These are phyloP conservation scores for Meloidogyne floridensis DNA, from an alignment of 1,140 invertebrate genomes.

Conservation along the genomic window DNA sequence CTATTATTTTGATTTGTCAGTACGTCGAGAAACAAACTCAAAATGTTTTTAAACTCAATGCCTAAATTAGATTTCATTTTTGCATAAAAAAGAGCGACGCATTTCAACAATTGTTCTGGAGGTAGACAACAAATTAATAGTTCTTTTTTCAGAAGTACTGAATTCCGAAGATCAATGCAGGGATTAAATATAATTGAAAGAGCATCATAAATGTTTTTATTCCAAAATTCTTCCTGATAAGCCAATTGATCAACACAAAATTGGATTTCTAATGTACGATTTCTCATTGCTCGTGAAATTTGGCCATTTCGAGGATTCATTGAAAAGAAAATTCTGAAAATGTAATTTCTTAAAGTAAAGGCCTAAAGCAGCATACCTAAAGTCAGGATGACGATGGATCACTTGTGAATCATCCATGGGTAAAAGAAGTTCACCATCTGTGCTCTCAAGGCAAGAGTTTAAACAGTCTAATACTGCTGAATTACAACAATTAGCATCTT, in stretches of 20 bases:
- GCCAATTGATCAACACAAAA: slow-evolving; percentile 31
- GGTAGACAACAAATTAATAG: not conserved
- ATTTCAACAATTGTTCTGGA: slow-evolving; percentile 1
- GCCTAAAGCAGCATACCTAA: slow-evolving; percentile 69
- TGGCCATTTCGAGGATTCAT: slow-evolving; percentile 92
- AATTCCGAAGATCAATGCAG: not conserved
- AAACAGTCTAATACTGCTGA: slow-evolving; percentile 92
- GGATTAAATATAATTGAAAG: not conserved
- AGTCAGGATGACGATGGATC: slow-evolving; percentile 83
- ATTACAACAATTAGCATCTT: slow-evolving; percentile 95
- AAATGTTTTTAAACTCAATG: not conserved
- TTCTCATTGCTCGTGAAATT: slow-evolving; percentile 96
- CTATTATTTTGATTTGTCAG: not conserved
- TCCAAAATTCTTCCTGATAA: slow-evolving; percentile 1
- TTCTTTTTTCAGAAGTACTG: not conserved
- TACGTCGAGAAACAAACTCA: not conserved
- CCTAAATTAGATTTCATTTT: not conserved
- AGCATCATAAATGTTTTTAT: slow-evolving; percentile 13
- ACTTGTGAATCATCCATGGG: slow-evolving; percentile 81
- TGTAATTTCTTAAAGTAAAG: too few species aligned
- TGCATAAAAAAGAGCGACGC: not conserved
- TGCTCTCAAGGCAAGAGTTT: slow-evolving; percentile 89
- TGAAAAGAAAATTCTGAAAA: slow-evolving; percentile 80
- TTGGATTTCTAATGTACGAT: slow-evolving; percentile 90
- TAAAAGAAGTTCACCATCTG: slow-evolving; percentile 79